Evolutionary conservation across 2,797 vertebrate genomes (phyloP).

Genomic region (Pseudochaenichthys georgianus): DNA sequence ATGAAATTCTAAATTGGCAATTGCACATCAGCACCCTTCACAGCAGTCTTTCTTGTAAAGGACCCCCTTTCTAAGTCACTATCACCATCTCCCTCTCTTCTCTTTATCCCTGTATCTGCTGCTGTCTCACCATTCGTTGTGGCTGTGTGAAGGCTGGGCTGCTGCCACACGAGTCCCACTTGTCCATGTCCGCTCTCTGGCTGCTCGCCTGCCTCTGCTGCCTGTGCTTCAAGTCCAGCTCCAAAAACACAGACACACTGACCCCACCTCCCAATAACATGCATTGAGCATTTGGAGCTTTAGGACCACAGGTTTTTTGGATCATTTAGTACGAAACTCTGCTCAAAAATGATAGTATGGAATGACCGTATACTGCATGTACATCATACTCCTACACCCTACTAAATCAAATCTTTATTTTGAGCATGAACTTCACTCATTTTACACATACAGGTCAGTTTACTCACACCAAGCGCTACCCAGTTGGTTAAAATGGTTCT

Average conservation of each 20-base stretch:
- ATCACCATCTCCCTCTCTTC: not conserved
- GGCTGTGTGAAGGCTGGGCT: constrained; percentile 82
- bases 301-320: not conserved
- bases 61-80: not conserved
- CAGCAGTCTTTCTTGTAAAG: not conserved
- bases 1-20: not conserved
- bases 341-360: not conserved
- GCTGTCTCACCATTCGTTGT: constrained; percentile 87
- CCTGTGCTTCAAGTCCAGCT: constrained; percentile 21
- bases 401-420: not conserved
- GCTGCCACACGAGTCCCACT: constrained; percentile 64
- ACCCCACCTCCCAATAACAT: constrained; percentile 17
- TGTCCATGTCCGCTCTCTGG: constrained; percentile 57
- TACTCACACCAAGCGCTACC: not conserved
- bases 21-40: not conserved
- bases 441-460: not conserved
- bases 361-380: not conserved
- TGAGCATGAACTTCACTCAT: not conserved
- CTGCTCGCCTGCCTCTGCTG: constrained; percentile 29
- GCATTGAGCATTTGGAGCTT: not conserved
- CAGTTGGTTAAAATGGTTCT: not conserved
- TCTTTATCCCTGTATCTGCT: constrained; percentile 8
- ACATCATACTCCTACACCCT: not conserved
- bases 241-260: constrained; percentile 26
- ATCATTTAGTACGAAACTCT: constrained; percentile 4